Evolutionary conservation across 2,888 invertebrate species (phyloP), one percentile per base, ranked within the genome.

Genomic region (Pomacea canaliculata): DNA sequence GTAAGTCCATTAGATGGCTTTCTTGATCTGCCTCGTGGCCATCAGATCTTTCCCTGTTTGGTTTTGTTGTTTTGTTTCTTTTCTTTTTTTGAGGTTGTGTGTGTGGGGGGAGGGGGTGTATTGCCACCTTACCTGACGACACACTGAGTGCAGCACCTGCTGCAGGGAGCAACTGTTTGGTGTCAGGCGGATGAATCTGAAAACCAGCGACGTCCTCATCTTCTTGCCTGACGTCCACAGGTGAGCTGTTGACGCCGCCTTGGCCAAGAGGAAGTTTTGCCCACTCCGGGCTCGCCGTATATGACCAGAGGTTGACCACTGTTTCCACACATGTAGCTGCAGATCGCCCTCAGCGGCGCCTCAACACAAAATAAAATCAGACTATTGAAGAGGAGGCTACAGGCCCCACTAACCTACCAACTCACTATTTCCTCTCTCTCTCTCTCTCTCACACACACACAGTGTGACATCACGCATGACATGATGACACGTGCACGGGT

Each of bases 201-300:
- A 23, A 59, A 73, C n/a, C 48, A 73, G 23, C 8, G 69, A 77
- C 9, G 69, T 56, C 62, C 68, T 67, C 48, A 69, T 59, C 48
- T 63, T 48, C 48, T 67, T 84, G 48, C 81, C 79, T 27, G 82
- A 63, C 59, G 83, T 77, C 18, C 79, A 78, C 67, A 80, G 80
- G 19, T 82, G 81, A 7, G 84, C 85, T 80, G 81, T 73, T 75
- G 83, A 78, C 16, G 85, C 83, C 10, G 80, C 82, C 72, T 85
- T 85, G n/a, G 89, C 86, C 80, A 88, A 85, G 37, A 88, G 81
- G 88, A 88, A 0, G 89, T 89, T 77, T 89, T 89, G 0, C 89
- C 89, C 80, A 85, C 84, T 0, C 89, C 89, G 10, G 87, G 85
- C 63, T 84, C 83, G 7, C 87, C 89, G 79, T 83, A 82, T 1